These are phyloP conservation scores for Mythimna lalbum DNA, from an alignment of 2,888 invertebrate genomes.

Conservation along the genomic window DNA sequence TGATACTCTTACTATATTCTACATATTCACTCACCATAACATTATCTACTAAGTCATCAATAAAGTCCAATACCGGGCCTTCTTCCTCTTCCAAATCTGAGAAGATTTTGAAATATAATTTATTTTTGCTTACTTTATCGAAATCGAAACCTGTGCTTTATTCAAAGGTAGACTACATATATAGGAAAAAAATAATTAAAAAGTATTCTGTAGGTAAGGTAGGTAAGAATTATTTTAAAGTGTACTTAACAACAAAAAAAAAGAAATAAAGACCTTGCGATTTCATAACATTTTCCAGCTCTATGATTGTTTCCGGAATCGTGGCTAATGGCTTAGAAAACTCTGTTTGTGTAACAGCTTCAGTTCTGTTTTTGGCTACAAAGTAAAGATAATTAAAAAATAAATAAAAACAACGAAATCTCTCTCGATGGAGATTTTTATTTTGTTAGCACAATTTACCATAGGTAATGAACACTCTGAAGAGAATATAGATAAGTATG, in stretches of 20 bases:
- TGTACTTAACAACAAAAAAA: slow-evolving; percentile 15
- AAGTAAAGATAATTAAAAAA: slow-evolving; percentile 42
- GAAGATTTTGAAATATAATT: slow-evolving; percentile 21
- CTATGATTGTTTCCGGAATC: slow-evolving; percentile 5
- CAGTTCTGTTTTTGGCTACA: slow-evolving; percentile 19
- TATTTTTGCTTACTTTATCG: neutral
- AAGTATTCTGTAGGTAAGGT: neutral
- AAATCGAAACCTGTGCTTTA: too few species aligned
- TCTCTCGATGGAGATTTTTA: neutral
- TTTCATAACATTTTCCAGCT: slow-evolving; percentile 1
- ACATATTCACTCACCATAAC: slow-evolving; percentile 74
- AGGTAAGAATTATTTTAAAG: neutral
- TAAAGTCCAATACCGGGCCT: slow-evolving; percentile 80
- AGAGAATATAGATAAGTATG: too few species aligned
- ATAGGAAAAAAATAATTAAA: too few species aligned
- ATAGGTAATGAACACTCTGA: too few species aligned
- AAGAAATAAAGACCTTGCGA: slow-evolving; percentile 26
- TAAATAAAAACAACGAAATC: neutral
- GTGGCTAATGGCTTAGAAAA: slow-evolving; percentile 4
- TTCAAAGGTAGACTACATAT: too few species aligned
- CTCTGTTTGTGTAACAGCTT: slow-evolving; percentile 1
- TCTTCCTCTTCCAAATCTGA: slow-evolving; percentile 84
- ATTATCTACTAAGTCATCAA: slow-evolving; percentile 78
- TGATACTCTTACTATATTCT: neutral
- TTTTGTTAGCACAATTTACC: too few species aligned